A percentile compares a stretch with the other conserved stretches of the same genome.
Conservation (phyloP, 1,140 invertebrate genomes). For the Belonocnema kinseyi region DNA sequence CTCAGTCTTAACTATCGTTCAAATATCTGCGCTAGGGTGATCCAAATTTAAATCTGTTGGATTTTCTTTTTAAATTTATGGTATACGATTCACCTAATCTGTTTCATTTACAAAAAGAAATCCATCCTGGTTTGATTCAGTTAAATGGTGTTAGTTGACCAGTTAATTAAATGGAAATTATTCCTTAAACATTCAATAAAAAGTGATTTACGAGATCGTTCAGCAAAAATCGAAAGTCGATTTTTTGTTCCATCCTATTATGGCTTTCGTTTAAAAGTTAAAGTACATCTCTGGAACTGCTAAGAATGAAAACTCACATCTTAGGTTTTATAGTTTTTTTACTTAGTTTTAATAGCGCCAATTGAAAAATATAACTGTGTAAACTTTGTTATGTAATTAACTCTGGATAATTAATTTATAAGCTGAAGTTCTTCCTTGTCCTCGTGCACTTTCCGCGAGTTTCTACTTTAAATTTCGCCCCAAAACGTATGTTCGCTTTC, state of each 20-base stretch:
- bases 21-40: background rate
- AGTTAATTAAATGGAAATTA: too few relatives aligned
- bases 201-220: too few relatives aligned
- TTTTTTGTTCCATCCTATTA: too few relatives aligned
- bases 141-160: too few relatives aligned
- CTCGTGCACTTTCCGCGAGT: slow-evolving; percentile 14
- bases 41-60: too few relatives aligned
- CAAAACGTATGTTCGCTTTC: slow-evolving; percentile 31
- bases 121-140: too few relatives aligned
- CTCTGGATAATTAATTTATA: background rate
- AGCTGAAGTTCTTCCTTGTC: background rate
- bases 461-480: slow-evolving; percentile 24
- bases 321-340: background rate
- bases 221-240: too few relatives aligned
- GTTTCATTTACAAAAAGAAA: too few relatives aligned
- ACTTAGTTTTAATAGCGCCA: background rate
- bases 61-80: too few relatives aligned
- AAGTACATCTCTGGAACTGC: background rate
- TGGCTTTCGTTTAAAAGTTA: background rate
- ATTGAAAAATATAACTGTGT: background rate
- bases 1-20: background rate
- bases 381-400: background rate
- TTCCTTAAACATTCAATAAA: too few relatives aligned
- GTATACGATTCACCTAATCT: too few relatives aligned
- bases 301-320: background rate